phyloP scores from a whole-genome alignment of 1,140 invertebrate species.

The Drosophila melanogaster region Release_6_plus_ISO1_MT NT_033777.3:18004501-18005000 shows the following conservation, averaged over 20 bases:
- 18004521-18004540: conserved; percentile 60
- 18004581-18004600: conserved; percentile 1
- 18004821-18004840: too few relatives aligned
- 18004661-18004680: conserved; percentile 69
- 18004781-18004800: conserved; percentile 17
- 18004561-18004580: conserved; percentile 1
- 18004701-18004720: conserved; percentile 46
- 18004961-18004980: conserved; percentile 30
- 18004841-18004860: too few relatives aligned
- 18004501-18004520: conserved; percentile 67
- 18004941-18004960: background rate
- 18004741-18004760: conserved; percentile 6
- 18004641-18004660: conserved; percentile 58
- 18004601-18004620: conserved; percentile 65
- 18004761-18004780: conserved; percentile 45
- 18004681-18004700: conserved; percentile 75
- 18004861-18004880: too few relatives aligned
- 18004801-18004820: too few relatives aligned
- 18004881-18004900: too few relatives aligned
- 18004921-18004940: background rate
- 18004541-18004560: conserved; percentile 42
- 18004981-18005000: conserved; percentile 45
- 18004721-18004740: conserved; percentile 18
- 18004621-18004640: conserved; percentile 75
- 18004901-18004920: too few relatives aligned